Base-by-base conservation (phyloP, 2,888 invertebrate species). In the Agrotis exclamationis region DNA sequence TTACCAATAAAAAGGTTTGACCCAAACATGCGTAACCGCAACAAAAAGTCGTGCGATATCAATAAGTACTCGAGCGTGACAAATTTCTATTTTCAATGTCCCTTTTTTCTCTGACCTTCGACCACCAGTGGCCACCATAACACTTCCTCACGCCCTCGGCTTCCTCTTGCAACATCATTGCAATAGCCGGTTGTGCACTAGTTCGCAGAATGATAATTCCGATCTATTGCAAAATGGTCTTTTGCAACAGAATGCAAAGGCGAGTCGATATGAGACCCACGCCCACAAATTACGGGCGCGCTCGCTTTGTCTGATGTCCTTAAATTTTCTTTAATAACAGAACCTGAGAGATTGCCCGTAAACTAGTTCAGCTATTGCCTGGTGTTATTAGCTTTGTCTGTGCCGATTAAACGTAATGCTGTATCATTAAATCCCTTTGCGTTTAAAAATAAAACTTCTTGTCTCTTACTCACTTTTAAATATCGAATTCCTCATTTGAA, bases 181-280 rank as follows among this genome's bases (percentile, higher is more conserved):
- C 93, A 94, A 91, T 88, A 83, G 85, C 84, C 65, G 87, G 95
- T 94, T 95, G 93, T 96, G 96, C 96, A 96, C 96, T 90, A 95
- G 93, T 96, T 95, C 93, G 90, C 88, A 89, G 92, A 93, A 95
- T 95, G 95, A 96, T 96, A 95, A 96, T 96, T 95, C 95, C 93
- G 86, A 95, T 93, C 90, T 89, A 85, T 96, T 96, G 95, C 96
- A 92, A 95, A 92, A 95, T 87, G 79, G 71, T 79, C 80, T 91
- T 91, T 94, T 92, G 95, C 93, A 93, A 93, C 90, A 91, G 91
- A 94, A 93, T 93, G 93, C 91, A 91, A 92, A 93, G 91, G 91
- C 93, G 82, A 89, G 89, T 89, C 92, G 89, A 93, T 92, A 92
- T 93, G 91, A 91, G 91, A 89, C 89, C 91, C 92, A 94, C 95